These are phyloP conservation scores for Triplophysa dalaica DNA, from an alignment of 2,113 vertebrate genomes.

Conservation along the genomic window DNA sequence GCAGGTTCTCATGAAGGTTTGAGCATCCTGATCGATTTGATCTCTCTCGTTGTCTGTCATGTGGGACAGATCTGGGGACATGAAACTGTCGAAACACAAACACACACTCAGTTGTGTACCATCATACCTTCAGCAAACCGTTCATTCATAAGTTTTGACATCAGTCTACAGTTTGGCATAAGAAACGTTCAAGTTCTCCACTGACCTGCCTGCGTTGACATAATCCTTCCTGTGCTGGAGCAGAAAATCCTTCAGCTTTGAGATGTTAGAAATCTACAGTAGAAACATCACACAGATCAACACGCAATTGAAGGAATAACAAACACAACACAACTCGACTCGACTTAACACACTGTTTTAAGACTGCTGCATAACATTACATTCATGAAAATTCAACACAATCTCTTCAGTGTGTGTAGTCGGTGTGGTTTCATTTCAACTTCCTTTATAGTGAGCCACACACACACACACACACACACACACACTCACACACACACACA, in stretches of 20 bases:
- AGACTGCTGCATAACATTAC: no score
- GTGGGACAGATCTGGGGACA: conserved; percentile 82
- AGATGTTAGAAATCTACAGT: conserved; percentile 90
- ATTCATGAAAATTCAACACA: no score
- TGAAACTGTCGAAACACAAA: conserved; percentile 72
- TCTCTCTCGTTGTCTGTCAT: conserved; percentile 95
- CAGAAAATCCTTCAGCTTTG: conserved; percentile 95
- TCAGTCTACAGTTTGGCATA: no score
- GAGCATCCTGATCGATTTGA: conserved; percentile 97
- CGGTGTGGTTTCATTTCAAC: no score
- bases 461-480: conserved; percentile 65
- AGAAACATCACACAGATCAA: conserved; percentile 60
- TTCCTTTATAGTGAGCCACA: neutral
- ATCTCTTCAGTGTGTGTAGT: no score
- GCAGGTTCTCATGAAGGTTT: conserved; percentile 93
- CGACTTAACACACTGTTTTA: no score
- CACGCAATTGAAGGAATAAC: conserved; percentile 42
- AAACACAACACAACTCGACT: no score
- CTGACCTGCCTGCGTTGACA: conserved; percentile 90
- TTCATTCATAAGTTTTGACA: no score
- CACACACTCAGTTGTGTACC: neutral
- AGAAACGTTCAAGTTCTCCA: conserved; percentile 45
- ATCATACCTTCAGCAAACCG: no score
- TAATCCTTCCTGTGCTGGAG: conserved; percentile 96
- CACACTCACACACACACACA: conserved; percentile 35